Base-by-base conservation (phyloP, 2,888 invertebrate genomes). In the Cephonodes hylas region DNA sequence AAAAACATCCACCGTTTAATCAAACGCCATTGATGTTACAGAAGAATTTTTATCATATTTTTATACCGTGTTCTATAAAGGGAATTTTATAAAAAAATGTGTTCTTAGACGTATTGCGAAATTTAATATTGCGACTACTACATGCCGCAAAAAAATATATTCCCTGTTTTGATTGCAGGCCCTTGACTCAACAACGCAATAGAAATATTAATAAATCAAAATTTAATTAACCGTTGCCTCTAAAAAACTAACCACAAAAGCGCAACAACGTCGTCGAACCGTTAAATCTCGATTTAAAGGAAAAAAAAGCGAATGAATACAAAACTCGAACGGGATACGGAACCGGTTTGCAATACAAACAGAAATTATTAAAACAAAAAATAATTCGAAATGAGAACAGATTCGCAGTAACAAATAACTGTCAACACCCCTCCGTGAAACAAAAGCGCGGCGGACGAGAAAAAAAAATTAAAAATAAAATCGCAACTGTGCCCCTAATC, bases 371-470 rank as follows among this genome's bases (percentile, higher is more conserved):
- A 88, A 85, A 89, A 85, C 83, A 86, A 85, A 83, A 79, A 68
- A 64, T 44, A 59, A 34, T 31, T 71, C 68, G 67, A 74, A 83
- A 80, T 68, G 79, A 78, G 83, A 85, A 86, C 87, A 85, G 88
- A 90, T 89, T 89, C 83, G 84, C 81, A 79, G 85, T 72, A 86
- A 91, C 91, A 89, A 90, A 90, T 90, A 91, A 88, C 91, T 92
- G 92, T 92, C 92, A 92, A 91, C 92, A 92, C 91, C 91, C 91
- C 91, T 91, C 85, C 84, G 86, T 89, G 88, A 91, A 91, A 91
- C 90, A 91, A 91, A 84, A 74, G 77, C 72, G 81, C 80, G 81
- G 69, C 73, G 71, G 73, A 75, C 53, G 75, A 66, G 60, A 71
- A 89, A 90, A 91, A 89, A 84, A 85, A 82, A 81, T 82, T 83